Evolutionary conservation across 2,113 vertebrate species (phyloP).

Genomic region (Caranx ignobilis): DNA sequence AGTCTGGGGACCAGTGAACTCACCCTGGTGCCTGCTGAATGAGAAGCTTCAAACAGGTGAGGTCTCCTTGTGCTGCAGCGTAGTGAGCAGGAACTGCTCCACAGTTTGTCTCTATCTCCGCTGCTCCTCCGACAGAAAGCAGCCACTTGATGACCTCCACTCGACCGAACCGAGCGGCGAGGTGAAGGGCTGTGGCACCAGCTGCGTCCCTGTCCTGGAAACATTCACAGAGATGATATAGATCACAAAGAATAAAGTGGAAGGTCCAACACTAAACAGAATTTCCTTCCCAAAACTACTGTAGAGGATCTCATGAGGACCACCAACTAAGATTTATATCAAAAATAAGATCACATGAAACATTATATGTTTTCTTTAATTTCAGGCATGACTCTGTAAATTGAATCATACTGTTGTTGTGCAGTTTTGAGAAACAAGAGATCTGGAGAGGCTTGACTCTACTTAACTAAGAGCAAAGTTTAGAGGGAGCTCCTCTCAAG

Average conservation of each 20-base stretch:
- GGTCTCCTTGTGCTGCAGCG: conserved; percentile 86
- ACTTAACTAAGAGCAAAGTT: conserved; percentile 23
- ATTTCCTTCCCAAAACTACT: conserved; percentile 2
- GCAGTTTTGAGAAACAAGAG: conserved; percentile 34
- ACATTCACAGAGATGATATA: conserved; percentile 26
- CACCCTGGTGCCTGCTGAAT: conserved; percentile 81
- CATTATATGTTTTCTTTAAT: conserved; percentile 46
- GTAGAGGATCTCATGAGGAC: conserved; percentile 13
- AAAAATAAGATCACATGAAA: conserved; percentile 37
- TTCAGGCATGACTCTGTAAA: conserved; percentile 42
- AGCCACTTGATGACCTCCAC: conserved; percentile 81
- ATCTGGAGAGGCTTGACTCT: neutral
- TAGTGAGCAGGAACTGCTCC: conserved; percentile 90
- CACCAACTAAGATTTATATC: conserved; percentile 14
- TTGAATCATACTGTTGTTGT: conserved; percentile 30
- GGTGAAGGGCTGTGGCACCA: conserved; percentile 86
- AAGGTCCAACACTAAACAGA: neutral
- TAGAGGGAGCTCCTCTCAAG: conserved; percentile 35
- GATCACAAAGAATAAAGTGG: neutral
- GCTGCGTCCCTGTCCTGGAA: conserved; percentile 85
- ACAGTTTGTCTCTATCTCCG: conserved; percentile 82
- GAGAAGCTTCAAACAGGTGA: conserved; percentile 87
- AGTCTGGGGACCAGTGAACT: conserved; percentile 17
- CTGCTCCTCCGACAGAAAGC: conserved; percentile 77
- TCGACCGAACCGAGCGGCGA: conserved; percentile 87